Conservation (phyloP, 2,888 invertebrate genomes). For the Platycheirus albimanus region DNA sequence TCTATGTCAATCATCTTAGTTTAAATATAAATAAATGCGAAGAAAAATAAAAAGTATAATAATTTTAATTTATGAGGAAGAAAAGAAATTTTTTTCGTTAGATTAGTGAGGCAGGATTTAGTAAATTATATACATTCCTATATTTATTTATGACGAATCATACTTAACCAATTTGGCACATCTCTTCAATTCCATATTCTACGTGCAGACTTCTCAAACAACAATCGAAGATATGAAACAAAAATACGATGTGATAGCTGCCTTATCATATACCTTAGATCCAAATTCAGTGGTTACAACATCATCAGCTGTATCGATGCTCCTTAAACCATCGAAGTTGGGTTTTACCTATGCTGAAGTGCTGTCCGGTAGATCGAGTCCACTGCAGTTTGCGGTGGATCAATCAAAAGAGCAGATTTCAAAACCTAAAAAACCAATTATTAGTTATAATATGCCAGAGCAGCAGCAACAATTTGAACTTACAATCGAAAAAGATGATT, state of each 20-base stretch:
- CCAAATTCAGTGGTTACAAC: slow-evolving; percentile 85
- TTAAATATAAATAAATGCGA: slow-evolving; percentile 39
- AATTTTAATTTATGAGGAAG: slow-evolving; percentile 35
- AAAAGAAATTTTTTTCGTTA: slow-evolving; percentile 28
- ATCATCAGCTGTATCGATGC: slow-evolving; percentile 83
- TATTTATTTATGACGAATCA: slow-evolving; percentile 75
- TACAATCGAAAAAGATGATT: slow-evolving; percentile 31
- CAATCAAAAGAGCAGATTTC: slow-evolving; percentile 69
- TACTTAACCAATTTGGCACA: slow-evolving; percentile 82
- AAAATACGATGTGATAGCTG: slow-evolving; percentile 88
- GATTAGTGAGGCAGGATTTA: slow-evolving; percentile 57
- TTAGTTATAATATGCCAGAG: slow-evolving; percentile 48
- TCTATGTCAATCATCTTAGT: slow-evolving; percentile 30
- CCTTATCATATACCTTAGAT: slow-evolving; percentile 89
- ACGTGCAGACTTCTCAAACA: slow-evolving; percentile 83
- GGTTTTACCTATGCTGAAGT: slow-evolving; percentile 87
- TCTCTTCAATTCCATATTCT: slow-evolving; percentile 80
- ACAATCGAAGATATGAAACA: slow-evolving; percentile 87
- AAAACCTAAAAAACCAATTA: slow-evolving; percentile 71
- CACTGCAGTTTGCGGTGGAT: slow-evolving; percentile 78
- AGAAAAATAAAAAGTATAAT: slow-evolving; percentile 36
- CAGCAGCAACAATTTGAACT: slow-evolving; percentile 68
- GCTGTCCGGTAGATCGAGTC: slow-evolving; percentile 85
- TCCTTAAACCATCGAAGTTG: slow-evolving; percentile 81
- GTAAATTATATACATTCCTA: slow-evolving; percentile 39